Percentiles rank a stretch among this genome's conserved stretches.
Evolutionary conservation across 2,888 invertebrate species (phyloP).

Genomic region (Melanostoma mellinum): DNA sequence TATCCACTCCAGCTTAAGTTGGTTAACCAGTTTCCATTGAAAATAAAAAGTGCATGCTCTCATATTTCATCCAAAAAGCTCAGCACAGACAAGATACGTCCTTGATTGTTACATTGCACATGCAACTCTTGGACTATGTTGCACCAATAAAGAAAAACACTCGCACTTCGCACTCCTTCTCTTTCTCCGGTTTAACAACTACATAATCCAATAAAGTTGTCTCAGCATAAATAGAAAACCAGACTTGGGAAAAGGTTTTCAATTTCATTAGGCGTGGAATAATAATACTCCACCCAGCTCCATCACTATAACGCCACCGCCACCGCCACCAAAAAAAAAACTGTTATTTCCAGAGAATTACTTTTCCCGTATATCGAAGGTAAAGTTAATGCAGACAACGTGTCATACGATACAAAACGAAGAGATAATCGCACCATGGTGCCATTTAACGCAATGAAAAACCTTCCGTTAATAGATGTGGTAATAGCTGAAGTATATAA

Average conservation of each 20-base stretch:
- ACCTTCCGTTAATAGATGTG: neutral
- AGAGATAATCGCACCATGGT: constrained; percentile 25
- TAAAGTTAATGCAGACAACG: neutral
- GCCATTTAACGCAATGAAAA: constrained; percentile 4
- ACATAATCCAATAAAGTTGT: constrained; percentile 40
- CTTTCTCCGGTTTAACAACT: neutral
- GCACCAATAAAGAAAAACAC: neutral
- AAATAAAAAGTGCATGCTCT: constrained; percentile 29
- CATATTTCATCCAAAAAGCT: constrained; percentile 25
- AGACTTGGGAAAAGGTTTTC: constrained; percentile 21
- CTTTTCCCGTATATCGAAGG: constrained; percentile 9
- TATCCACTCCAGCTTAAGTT: constrained; percentile 12
- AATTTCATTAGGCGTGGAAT: constrained; percentile 33
- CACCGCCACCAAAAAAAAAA: neutral
- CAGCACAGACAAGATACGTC: constrained; percentile 20
- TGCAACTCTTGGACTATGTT: constrained; percentile 3
- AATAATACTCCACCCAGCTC: neutral
- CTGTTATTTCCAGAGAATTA: constrained; percentile 19
- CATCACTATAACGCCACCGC: neutral
- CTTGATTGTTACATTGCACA: constrained; percentile 41
- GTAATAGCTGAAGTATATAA: neutral
- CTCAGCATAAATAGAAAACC: neutral
- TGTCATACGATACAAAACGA: neutral
- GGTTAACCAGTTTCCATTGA: constrained; percentile 24
- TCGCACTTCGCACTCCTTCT: constrained; percentile 1